Conservation (phyloP, 2,113 vertebrate species). For the Sinosuthora webbiana region DNA sequence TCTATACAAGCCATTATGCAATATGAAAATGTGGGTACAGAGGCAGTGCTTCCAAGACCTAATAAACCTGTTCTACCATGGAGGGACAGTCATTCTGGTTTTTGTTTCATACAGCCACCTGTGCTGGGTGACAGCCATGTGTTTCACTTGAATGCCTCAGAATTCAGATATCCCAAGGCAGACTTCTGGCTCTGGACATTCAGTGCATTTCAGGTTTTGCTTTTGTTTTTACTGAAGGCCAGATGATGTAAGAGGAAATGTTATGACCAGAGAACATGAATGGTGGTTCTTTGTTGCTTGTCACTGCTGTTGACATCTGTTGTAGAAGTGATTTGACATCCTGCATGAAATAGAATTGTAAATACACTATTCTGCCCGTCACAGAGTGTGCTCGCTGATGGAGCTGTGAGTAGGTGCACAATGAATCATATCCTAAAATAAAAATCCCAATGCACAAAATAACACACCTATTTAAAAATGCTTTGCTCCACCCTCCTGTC, state of each 20-base stretch:
- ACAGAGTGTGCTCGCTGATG: neutral
- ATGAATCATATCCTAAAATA: neutral
- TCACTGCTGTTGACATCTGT: neutral
- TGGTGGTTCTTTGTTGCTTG: neutral
- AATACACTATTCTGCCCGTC: neutral
- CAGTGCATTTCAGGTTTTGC: neutral
- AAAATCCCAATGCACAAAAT: neutral
- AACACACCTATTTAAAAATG: neutral
- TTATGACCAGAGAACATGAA: neutral
- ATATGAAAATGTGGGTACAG: neutral
- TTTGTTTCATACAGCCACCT: neutral
- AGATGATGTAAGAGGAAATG: neutral
- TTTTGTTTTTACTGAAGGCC: neutral
- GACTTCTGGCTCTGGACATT: neutral
- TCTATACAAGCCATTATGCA: neutral
- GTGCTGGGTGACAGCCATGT: too few relatives aligned
- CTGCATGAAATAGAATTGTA: neutral
- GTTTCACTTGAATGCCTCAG: neutral
- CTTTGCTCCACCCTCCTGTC: neutral
- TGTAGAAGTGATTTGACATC: neutral
- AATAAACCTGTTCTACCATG: neutral
- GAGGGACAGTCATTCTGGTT: neutral
- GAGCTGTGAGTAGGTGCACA: neutral
- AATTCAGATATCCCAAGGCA: neutral
- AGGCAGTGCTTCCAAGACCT: neutral